phyloP scores from a whole-genome alignment of 2,797 vertebrate species.

The Falco peregrinus region DNA sequence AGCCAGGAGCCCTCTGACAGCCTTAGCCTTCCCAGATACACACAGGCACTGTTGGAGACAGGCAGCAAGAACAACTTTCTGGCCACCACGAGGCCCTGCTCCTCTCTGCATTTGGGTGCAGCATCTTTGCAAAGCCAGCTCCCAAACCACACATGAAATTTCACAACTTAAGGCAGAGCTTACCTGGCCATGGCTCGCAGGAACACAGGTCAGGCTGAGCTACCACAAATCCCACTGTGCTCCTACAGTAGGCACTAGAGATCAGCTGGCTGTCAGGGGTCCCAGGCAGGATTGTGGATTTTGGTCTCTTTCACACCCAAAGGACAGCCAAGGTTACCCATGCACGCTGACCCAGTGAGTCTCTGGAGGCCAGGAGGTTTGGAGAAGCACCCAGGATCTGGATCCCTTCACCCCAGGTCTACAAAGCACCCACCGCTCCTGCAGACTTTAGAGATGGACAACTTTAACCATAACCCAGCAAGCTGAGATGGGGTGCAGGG shows the following conservation, averaged over 20 bases:
- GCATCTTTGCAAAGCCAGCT: not conserved
- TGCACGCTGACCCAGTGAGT: not conserved
- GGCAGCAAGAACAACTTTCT: not conserved
- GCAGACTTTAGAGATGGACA: not conserved
- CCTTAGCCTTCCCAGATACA: not conserved
- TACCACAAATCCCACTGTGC: not conserved
- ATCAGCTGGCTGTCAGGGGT: not conserved
- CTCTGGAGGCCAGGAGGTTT: not conserved
- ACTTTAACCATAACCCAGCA: not conserved
- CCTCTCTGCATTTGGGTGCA: not conserved
- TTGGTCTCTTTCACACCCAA: not conserved
- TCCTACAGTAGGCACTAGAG: not conserved
- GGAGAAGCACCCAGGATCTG: not conserved
- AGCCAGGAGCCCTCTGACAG: not conserved
- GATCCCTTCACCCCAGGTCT: not conserved
- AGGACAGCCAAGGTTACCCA: not conserved
- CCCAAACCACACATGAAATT: not conserved
- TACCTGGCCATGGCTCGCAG: rapidly evolving
- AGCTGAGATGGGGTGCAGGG: not conserved
- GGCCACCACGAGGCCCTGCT: not conserved
- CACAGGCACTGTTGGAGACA: no score
- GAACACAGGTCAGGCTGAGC: not conserved
- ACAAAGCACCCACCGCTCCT: not conserved
- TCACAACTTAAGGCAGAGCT: not conserved
- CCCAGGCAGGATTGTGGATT: not conserved